phyloP scores from a whole-genome alignment of 1,140 invertebrate genomes.

The Mylabris phalerata region DNA sequence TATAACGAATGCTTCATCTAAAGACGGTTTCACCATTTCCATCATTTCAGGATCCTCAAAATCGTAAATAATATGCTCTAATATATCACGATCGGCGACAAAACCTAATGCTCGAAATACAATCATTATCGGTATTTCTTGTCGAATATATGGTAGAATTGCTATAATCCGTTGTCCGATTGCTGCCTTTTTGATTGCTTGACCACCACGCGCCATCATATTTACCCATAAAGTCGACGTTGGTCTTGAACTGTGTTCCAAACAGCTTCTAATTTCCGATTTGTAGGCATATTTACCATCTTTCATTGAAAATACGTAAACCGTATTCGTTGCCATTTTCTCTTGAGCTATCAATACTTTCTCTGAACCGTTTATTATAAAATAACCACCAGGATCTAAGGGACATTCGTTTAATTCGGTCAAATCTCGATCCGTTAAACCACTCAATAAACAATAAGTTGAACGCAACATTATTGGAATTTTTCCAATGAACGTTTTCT shows the following conservation, averaged over 20 bases:
- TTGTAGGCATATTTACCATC: slow-evolving; percentile 97
- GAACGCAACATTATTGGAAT: slow-evolving; percentile 99
- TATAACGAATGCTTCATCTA: slow-evolving; percentile 99
- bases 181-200: slow-evolving; percentile 92
- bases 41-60: slow-evolving; percentile 99
- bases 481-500: slow-evolving; percentile 97
- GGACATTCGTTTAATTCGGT: slow-evolving; percentile 99
- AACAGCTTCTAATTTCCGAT: slow-evolving; percentile 91
- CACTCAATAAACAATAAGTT: slow-evolving; percentile 90
- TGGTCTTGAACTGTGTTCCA: slow-evolving; percentile 89
- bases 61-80: slow-evolving; percentile 98
- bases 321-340: slow-evolving; percentile 99
- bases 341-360: slow-evolving; percentile 97
- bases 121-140: slow-evolving; percentile 99
- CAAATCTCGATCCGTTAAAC: slow-evolving; percentile 94
- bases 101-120: slow-evolving; percentile 96
- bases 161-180: slow-evolving; percentile 98
- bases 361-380: slow-evolving; percentile 94
- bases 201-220: slow-evolving; percentile 95
- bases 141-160: slow-evolving; percentile 96
- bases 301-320: slow-evolving; percentile 99
- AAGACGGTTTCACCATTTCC: slow-evolving; percentile 99
- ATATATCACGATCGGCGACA: slow-evolving; percentile 96
- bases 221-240: slow-evolving; percentile 98
- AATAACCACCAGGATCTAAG: slow-evolving; percentile 95